Evolutionary conservation across 2,888 invertebrate species (phyloP), one percentile per base, ranked within the genome.

Genomic region (Polymixis lichenea): DNA sequence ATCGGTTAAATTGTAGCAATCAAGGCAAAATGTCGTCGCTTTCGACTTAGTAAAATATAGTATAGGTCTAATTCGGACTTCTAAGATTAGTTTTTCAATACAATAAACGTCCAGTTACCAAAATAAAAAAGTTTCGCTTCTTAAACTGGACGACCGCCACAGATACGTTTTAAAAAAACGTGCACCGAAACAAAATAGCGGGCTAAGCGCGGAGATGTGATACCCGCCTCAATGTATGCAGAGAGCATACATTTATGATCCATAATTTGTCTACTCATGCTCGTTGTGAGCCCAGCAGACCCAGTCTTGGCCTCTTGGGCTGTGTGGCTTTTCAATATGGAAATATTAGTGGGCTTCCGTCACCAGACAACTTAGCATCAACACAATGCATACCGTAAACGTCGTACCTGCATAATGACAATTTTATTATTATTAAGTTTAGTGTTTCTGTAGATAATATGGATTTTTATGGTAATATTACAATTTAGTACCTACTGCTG

Each of bases 401-500:
- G 9, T 51, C 5, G 28, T 68, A 62, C 76, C 53, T 58, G 43
- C 28, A 19, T 49, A 66, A 61, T 55, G 28, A 64, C 19, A 73
- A 53, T 66, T 64, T 62, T 51, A 62, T 53, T 62, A 22, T 17
- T n/a, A 38, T 13, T 43, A 13, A 25, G 6, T 19, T 51, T 38
- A 68, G 46, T 6, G 15, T 28, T 56, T 79, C 19, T 58, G 1
- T 64, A 68, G 17, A 43, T 62, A 58, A 58, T 58, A 68, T 58
- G 70, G 15, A 64, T 74, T 80, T 72, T 38, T 81, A 62, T 85
- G 28, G 55, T 75, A 75, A 71, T 75, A 73, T 78, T 64, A 77
- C n/a, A 60, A 78, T 64, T 68, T 32, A 78, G 88, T 86, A 84
- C 86, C 86, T 9, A 43, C 43, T 87, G 81, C 61, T 78, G 53